Conservation (phyloP, 2,888 invertebrate species). For the Oscheius sp. region DNA sequence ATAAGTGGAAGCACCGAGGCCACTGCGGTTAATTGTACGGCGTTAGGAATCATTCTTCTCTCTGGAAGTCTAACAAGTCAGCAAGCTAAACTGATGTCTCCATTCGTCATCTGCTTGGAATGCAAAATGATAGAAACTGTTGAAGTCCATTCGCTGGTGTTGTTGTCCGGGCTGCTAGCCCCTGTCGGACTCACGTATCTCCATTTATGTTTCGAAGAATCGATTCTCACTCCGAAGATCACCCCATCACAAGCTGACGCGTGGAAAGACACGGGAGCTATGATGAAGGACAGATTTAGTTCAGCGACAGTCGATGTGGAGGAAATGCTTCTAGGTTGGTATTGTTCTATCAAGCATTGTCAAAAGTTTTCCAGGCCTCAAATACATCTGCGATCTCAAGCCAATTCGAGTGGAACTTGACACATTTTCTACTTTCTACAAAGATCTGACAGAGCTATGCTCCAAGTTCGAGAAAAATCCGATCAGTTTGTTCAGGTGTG, state of each 20-base stretch:
- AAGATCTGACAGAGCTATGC: conserved; percentile 22
- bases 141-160: conserved; percentile 34
- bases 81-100: conserved; percentile 38
- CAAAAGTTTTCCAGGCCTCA: conserved; percentile 34
- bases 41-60: conserved; percentile 43
- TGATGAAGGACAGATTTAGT: conserved; percentile 45
- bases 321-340: conserved; percentile 45
- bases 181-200: conserved; percentile 43
- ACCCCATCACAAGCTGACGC: conserved; percentile 22
- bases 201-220: conserved; percentile 47
- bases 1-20: conserved; percentile 29
- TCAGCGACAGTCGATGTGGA: conserved; percentile 43
- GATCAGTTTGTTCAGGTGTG: conserved; percentile 35
- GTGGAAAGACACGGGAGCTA: conserved; percentile 41
- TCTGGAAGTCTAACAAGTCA: conserved; percentile 30
- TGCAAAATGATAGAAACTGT: conserved; percentile 30
- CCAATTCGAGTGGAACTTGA: conserved; percentile 41
- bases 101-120: conserved; percentile 43
- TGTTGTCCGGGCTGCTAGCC: conserved; percentile 25
- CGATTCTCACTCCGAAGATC: background rate
- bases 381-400: conserved; percentile 52
- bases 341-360: background rate
- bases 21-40: conserved; percentile 33
- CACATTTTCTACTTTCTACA: conserved; percentile 24
- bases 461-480: conserved; percentile 29